phyloP scores from a whole-genome alignment of 2,113 vertebrate genomes.

The Meles meles region DNA sequence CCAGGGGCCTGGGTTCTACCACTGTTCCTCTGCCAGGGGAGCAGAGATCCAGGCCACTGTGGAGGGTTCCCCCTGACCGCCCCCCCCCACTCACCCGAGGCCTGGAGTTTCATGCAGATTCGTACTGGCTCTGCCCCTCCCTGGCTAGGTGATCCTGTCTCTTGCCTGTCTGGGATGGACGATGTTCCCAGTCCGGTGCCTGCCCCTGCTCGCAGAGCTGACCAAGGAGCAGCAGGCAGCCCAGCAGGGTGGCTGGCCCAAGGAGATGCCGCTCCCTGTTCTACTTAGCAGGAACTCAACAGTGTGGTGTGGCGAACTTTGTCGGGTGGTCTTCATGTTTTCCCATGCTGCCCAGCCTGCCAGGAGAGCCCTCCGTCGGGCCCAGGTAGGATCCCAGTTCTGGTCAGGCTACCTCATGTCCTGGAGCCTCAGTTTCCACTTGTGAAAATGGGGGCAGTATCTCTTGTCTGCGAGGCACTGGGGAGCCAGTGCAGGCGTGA shows the following conservation, averaged over 20 bases:
- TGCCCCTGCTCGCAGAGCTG: background rate
- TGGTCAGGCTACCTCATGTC: too few species aligned
- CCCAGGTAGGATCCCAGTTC: background rate
- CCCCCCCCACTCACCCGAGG: background rate
- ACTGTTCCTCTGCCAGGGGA: background rate
- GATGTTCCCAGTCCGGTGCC: background rate
- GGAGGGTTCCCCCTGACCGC: too few species aligned
- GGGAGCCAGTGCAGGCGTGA: background rate
- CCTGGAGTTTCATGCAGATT: background rate
- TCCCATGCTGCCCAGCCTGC: background rate
- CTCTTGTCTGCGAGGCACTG: background rate
- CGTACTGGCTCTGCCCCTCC: too few species aligned
- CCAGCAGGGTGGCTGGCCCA: background rate
- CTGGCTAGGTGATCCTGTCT: background rate
- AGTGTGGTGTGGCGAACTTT: fast-evolving
- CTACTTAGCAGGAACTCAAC: background rate
- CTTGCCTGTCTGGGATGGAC: background rate
- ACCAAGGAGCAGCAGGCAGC: background rate
- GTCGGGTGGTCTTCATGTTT: background rate
- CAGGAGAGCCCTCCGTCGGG: too few species aligned
- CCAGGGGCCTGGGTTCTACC: background rate
- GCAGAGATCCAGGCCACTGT: background rate
- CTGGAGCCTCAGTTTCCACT: background rate
- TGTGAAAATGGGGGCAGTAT: background rate
- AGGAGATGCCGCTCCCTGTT: background rate